Evolutionary conservation across 2,888 invertebrate genomes (phyloP).

Genomic region (Teinopalpus imperialis): DNA sequence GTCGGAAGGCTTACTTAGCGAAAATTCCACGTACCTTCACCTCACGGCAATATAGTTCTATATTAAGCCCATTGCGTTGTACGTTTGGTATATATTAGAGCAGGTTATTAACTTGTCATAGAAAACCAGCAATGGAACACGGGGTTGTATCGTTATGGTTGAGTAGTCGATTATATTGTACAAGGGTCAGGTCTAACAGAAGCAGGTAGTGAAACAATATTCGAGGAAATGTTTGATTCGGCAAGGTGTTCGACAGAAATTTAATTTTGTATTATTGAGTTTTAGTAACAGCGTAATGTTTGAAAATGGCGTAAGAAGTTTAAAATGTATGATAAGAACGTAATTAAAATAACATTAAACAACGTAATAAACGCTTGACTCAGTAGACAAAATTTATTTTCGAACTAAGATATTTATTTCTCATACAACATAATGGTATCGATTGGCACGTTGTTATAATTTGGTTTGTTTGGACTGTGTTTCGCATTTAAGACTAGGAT

Average conservation of each 20-base stretch:
- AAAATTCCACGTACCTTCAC: conserved; percentile 11
- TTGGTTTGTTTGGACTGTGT: no score
- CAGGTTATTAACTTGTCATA: neutral
- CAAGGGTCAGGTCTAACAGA: conserved; percentile 7
- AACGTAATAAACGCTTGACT: no score
- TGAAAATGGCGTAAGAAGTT: no score
- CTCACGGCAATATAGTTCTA: neutral
- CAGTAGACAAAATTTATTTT: neutral
- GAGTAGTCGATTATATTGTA: neutral
- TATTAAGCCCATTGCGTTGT: conserved; percentile 1
- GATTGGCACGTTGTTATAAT: no score
- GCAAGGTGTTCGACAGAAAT: conserved; percentile 18
- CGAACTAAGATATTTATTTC: no score
- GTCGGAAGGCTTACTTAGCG: conserved; percentile 31
- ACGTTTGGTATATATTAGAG: no score
- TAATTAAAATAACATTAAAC: no score
- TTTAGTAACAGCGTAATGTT: no score
- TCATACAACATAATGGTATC: no score
- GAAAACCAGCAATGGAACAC: conserved; percentile 13
- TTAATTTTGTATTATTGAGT: conserved; percentile 19
- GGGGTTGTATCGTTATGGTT: neutral
- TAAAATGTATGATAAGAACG: no score
- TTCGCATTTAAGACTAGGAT: no score
- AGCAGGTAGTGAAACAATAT: conserved; percentile 22
- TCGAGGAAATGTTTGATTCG: conserved; percentile 21